Base-by-base conservation (phyloP, 1,140 invertebrate genomes). In the Danaus melanippus region DNA sequence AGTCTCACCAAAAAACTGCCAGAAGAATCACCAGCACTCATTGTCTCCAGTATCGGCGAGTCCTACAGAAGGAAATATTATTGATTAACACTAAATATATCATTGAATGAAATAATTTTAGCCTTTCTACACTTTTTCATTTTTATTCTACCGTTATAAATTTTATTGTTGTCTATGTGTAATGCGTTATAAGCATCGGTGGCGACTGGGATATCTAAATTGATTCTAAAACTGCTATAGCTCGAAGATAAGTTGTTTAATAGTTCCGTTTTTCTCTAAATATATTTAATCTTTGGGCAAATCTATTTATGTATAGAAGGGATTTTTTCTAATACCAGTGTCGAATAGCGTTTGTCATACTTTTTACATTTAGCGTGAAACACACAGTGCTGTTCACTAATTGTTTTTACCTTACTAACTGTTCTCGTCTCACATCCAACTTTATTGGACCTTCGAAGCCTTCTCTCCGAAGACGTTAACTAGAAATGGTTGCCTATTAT, bases 391-490 rank as follows among this genome's bases (percentile, higher is more conserved):
- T 65, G 69, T 67, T 66, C 53, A 69, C 11, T 61, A 10, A 52
- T 41, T 42, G 41, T 43, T 64, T 73, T 84, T 86, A 86, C 84
- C 84, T 86, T 80, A 67, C 77, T 79, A 71, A 81, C 71, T 61
- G 79, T 79, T 71, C 84, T 83, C 69, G 81, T 75, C 69, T 86
- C 78, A 76, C 79, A 84, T 74, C 81, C 84, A 66, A 86, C 73
- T 70, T 79, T 86, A 84, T 84, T 86, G 77, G 79, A 74, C 70
- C 78, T 84, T 79, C 84, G 79, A 77, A 74, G 81, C 66, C 79
- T 79, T 74, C 76, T 84, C 67, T 75, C 81, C 79, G 78, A 79
- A 67, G 71, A 70, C 71, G 80, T 72, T 60, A 71, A 83, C 82
- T 85, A 85, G 69, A 85, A 85, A 85, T 78, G 74, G 58, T 71